Evolutionary conservation across 2,888 invertebrate species (phyloP).

Genomic region (Shargacucullia verbasci): DNA sequence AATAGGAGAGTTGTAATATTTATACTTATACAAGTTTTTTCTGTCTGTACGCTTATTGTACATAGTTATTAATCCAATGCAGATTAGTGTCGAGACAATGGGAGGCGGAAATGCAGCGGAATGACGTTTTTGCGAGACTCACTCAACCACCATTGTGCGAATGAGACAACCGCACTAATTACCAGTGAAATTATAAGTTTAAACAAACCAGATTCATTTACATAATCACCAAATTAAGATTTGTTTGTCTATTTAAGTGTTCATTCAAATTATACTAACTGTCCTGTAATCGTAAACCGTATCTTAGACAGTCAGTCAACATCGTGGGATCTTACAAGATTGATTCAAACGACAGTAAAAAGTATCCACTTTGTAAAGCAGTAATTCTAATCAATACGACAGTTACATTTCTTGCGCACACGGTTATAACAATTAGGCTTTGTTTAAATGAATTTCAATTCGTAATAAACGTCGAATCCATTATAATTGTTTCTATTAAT

Average conservation of each 20-base stretch:
- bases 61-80: conserved; percentile 76
- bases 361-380: conserved; percentile 18
- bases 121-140: conserved; percentile 75
- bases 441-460: conserved; percentile 26
- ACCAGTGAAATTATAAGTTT: conserved; percentile 70
- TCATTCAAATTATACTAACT: not conserved
- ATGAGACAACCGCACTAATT: conserved; percentile 74
- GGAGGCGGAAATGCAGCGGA: conserved; percentile 81
- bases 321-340: conserved; percentile 39
- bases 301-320: conserved; percentile 11
- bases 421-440: conserved; percentile 10
- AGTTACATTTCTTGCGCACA: conserved; percentile 20
- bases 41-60: conserved; percentile 60
- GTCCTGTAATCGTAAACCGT: conserved; percentile 1
- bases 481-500: conserved; percentile 28
- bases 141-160: conserved; percentile 75
- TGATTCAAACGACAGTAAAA: conserved; percentile 30
- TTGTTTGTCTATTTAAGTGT: conserved; percentile 6
- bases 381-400: conserved; percentile 21
- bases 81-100: conserved; percentile 83
- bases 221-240: conserved; percentile 21
- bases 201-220: conserved; percentile 52
- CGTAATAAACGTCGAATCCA: conserved; percentile 7
- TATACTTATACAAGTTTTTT: conserved; percentile 46
- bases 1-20: conserved; percentile 47